phyloP scores from a whole-genome alignment of 2,888 invertebrate genomes.

The Tridacna crocea region DNA sequence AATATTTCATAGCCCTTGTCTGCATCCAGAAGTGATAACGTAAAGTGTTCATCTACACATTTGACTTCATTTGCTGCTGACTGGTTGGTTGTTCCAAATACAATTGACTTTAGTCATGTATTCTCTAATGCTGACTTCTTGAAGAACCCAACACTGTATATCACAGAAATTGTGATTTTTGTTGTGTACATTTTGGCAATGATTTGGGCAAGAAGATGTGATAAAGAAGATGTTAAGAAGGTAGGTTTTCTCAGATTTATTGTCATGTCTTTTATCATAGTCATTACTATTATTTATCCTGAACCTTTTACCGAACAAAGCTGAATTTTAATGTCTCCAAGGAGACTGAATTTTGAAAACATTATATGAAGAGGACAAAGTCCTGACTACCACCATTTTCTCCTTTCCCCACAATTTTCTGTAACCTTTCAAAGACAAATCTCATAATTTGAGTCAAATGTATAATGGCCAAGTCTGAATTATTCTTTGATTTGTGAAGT shows the following conservation, averaged over 20 bases:
- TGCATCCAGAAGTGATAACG: slow-evolving; percentile 62
- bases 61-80: slow-evolving; percentile 85
- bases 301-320: too few species aligned
- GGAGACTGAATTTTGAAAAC: too few species aligned
- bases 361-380: too few species aligned
- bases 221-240: slow-evolving; percentile 84
- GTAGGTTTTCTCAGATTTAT: slow-evolving; percentile 65
- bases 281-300: too few species aligned
- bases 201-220: slow-evolving; percentile 84
- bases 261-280: too few species aligned
- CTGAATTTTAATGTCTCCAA: too few species aligned
- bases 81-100: slow-evolving; percentile 85
- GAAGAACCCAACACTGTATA: slow-evolving; percentile 85
- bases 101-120: slow-evolving; percentile 85
- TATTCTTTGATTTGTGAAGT: too few species aligned
- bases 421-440: too few species aligned
- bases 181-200: slow-evolving; percentile 82
- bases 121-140: slow-evolving; percentile 84
- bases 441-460: too few species aligned
- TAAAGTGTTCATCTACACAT: slow-evolving; percentile 82
- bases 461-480: too few species aligned
- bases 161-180: slow-evolving; percentile 83
- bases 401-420: too few species aligned
- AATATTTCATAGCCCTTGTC: slow-evolving; percentile 61
- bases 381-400: too few species aligned